Conservation (phyloP, 2,113 vertebrate genomes). For the Alligator mississippiensis region DNA sequence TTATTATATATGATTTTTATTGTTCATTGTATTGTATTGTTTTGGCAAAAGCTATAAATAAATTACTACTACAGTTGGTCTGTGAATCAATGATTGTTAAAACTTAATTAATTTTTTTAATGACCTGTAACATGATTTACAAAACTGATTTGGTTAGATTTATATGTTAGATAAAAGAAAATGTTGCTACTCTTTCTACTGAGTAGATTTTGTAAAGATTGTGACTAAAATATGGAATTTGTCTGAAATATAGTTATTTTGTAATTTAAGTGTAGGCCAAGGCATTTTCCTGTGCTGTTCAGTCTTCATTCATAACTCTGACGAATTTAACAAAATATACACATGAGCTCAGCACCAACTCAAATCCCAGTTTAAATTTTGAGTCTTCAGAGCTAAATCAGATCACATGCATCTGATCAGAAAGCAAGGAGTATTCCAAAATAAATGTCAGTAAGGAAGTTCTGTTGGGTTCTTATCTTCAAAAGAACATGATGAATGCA, state of each 20-base stretch:
- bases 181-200: not conserved
- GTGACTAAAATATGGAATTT: not conserved
- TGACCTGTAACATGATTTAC: not conserved
- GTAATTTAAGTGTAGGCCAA: not conserved
- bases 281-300: not conserved
- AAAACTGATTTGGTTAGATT: not conserved
- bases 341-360: not conserved
- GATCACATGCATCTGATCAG: conserved; percentile 9
- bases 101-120: not conserved
- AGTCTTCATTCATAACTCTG: conserved; percentile 14
- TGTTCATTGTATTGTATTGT: too few species aligned
- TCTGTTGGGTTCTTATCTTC: not conserved
- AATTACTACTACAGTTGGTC: too few species aligned
- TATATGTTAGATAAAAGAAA: not conserved
- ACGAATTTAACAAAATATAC: conserved; percentile 20
- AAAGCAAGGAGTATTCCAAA: not conserved
- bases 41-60: too few species aligned
- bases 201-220: not conserved
- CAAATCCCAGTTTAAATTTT: not conserved
- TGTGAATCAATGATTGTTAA: too few species aligned
- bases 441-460: not conserved
- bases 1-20: too few species aligned
- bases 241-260: not conserved
- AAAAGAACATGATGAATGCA: not conserved
- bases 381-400: not conserved